These are phyloP conservation scores for Salvator merianae DNA, from an alignment of 2,113 vertebrate species.

Conservation along the genomic window DNA sequence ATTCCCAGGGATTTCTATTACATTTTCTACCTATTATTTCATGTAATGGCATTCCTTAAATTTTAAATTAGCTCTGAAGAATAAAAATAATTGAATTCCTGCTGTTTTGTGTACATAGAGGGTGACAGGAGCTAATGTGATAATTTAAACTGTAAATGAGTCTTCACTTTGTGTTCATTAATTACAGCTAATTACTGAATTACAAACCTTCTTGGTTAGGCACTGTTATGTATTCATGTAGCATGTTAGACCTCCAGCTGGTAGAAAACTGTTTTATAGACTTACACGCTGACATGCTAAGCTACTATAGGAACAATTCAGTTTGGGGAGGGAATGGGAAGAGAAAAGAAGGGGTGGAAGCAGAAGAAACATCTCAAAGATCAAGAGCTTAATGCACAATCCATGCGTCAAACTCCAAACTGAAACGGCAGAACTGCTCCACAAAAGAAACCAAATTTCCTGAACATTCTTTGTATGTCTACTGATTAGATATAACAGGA, in stretches of 20 bases:
- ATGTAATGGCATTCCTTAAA: constrained; percentile 90
- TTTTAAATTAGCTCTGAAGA: constrained; percentile 95
- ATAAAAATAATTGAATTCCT: constrained; percentile 97
- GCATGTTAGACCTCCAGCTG: constrained; percentile 88
- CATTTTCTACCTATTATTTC: constrained; percentile 87
- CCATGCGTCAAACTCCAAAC: constrained; percentile 52
- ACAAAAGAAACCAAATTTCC: not conserved
- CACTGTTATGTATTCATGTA: constrained; percentile 88
- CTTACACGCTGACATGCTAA: constrained; percentile 82
- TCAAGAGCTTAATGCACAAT: constrained; percentile 53
- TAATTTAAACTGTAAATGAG: constrained; percentile 99
- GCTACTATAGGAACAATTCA: constrained; percentile 75
- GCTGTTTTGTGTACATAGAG: constrained; percentile 98
- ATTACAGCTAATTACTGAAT: constrained; percentile 99
- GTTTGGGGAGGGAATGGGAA: constrained; percentile 60
- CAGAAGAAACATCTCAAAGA: not conserved
- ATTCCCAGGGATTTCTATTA: constrained; percentile 82
- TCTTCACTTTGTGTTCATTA: constrained; percentile 99
- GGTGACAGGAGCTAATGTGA: constrained; percentile 99
- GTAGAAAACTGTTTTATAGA: constrained; percentile 85
- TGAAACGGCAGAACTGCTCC: constrained; percentile 53
- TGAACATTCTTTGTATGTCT: not conserved
- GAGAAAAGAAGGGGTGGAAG: not conserved
- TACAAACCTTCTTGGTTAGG: constrained; percentile 90
- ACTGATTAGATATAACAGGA: no score